A percentile compares a stretch with the other conserved stretches of the same genome.
Conservation (phyloP, 2,888 invertebrate genomes). For the Drosophila formosana region DNA sequence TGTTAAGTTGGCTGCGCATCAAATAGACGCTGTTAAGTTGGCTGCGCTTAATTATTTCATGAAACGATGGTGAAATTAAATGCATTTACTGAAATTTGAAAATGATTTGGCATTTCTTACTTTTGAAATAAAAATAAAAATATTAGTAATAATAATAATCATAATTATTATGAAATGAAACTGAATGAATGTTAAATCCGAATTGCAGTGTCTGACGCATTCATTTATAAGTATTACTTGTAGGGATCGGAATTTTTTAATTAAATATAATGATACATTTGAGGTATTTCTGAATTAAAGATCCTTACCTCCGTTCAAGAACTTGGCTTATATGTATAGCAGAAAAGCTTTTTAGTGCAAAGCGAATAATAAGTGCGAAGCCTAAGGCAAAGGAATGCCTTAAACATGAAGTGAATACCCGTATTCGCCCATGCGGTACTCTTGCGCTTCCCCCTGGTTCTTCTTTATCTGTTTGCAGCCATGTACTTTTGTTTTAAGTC, state of each 20-base stretch:
- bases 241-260: too few relatives aligned
- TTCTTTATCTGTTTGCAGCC: slow-evolving; percentile 24
- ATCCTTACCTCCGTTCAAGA: not conserved
- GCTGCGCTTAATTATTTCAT: not conserved
- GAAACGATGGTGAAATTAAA: not conserved
- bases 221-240: too few relatives aligned
- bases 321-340: not conserved
- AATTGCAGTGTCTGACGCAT: too few relatives aligned
- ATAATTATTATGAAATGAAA: too few relatives aligned
- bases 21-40: not conserved
- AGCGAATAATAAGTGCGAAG: slow-evolving; percentile 48
- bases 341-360: slow-evolving; percentile 25
- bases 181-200: too few relatives aligned
- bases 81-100: too few relatives aligned
- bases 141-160: slow-evolving; percentile 6
- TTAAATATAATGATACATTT: too few relatives aligned
- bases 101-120: too few relatives aligned
- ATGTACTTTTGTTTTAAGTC: slow-evolving; percentile 29
- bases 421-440: not conserved
- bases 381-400: slow-evolving; percentile 30
- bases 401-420: slow-evolving; percentile 3
- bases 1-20: slow-evolving; percentile 8
- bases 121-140: too few relatives aligned
- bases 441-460: slow-evolving; percentile 1
- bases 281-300: too few relatives aligned